Evolutionary conservation across 1,140 invertebrate genomes (phyloP), one percentile per base, ranked within the genome.

Genomic region (Vollenhovia emeryi): DNA sequence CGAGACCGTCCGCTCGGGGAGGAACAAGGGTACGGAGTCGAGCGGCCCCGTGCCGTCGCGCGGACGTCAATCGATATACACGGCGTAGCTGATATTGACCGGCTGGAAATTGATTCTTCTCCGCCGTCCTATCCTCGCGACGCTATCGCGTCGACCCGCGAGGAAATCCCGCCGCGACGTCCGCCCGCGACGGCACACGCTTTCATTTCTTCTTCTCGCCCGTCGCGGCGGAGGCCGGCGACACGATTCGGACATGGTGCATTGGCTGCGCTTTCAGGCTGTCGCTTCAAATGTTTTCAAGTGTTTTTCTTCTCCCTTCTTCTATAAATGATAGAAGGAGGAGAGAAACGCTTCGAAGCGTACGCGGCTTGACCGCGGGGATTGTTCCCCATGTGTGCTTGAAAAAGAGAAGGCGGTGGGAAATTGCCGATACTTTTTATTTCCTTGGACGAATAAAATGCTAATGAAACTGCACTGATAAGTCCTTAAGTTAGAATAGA

Each of bases 31-130:
- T 6, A 9, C 27, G 11, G 6, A 0, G 4, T 18, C 9, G 15
- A 1, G n/a, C 24, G 24, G 40, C 13, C 21, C 62, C 30, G 8
- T 52, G 15, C 11, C 21, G 27, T 48, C 15, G 4, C 0, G 18
- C 13, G 30, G 13, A n/a, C 18, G 15, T 59, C 27, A 57, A 82
- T 82, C 78, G 66, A 82, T 80, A 71, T n/a, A n/a, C n/a, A 24
- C 7, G 24, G 21, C 45, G 40, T n/a, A n/a, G 18, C 59, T 66
- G 18, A 45, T 82, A 73, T 82, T 71, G 64, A 71, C 18, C 24
- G 5, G 36, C 43, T 27, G 50, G n/a, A 55, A 82, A 73, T 73
- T 82, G 30, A 55, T 57, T 82, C 45, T 57, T 73, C 18, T 15
- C 13, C n/a, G 5, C 33, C 59, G 55, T 45, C 27, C n/a, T n/a